Evolutionary conservation across 2,888 invertebrate species (phyloP).

Genomic region (Chloroclysta siterata): DNA sequence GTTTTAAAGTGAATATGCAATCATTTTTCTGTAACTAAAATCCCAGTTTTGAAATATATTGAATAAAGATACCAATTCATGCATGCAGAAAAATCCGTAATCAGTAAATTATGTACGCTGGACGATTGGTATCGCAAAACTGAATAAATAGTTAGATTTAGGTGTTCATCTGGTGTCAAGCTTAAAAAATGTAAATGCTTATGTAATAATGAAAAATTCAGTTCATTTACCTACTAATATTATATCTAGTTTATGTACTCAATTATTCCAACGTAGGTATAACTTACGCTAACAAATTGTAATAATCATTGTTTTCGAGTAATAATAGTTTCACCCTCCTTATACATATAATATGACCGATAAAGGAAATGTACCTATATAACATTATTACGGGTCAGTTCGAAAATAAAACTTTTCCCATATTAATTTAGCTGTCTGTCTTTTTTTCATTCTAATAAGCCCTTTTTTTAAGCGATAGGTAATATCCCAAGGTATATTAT

Average conservation of each 20-base stretch:
- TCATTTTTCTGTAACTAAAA: not conserved
- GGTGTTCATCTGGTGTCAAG: slow-evolving; percentile 29
- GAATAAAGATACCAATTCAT: too few species aligned
- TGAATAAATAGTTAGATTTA: slow-evolving; percentile 23
- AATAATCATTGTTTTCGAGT: not conserved
- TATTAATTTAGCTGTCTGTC: too few species aligned
- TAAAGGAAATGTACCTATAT: too few species aligned
- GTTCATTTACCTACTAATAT: slow-evolving; percentile 6
- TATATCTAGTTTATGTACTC: slow-evolving; percentile 19
- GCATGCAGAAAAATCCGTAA: too few species aligned
- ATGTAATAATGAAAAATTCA: slow-evolving; percentile 27
- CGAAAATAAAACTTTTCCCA: too few species aligned
- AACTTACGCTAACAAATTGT: slow-evolving; percentile 25
- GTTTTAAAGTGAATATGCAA: not conserved
- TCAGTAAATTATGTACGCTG: not conserved
- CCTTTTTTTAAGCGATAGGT: too few species aligned
- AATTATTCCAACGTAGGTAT: slow-evolving; percentile 25
- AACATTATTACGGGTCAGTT: too few species aligned
- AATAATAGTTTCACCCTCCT: too few species aligned
- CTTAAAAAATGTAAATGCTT: slow-evolving; percentile 47
- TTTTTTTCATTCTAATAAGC: too few species aligned
- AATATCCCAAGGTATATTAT: too few species aligned
- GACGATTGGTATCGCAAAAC: slow-evolving; percentile 29
- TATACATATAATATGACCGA: too few species aligned
- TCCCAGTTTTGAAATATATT: too few species aligned